Percentiles rank a stretch among this genome's conserved stretches.
Evolutionary conservation across 2,113 vertebrate genomes (phyloP).

Genomic region (Callipepla squamata): DNA sequence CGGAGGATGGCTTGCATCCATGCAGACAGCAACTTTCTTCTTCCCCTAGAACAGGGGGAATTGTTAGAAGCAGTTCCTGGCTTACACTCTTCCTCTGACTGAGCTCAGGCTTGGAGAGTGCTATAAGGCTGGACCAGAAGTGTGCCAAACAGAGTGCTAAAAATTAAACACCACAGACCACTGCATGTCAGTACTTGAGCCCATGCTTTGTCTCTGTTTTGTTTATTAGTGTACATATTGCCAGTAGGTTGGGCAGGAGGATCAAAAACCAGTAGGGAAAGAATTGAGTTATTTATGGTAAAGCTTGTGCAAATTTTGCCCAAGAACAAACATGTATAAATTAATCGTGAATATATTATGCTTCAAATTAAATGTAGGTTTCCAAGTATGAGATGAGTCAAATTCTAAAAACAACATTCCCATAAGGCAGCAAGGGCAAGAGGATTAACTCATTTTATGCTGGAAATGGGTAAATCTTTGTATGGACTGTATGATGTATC

Average conservation of each 20-base stretch:
- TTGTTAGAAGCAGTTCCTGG: background rate
- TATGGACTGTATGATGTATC: background rate
- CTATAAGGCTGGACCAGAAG: background rate
- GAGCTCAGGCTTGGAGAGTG: background rate
- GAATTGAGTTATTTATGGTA: slow-evolving; percentile 5
- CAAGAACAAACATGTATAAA: slow-evolving; percentile 32
- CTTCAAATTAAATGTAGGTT: slow-evolving; percentile 43
- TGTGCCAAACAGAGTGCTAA: background rate
- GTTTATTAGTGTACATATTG: background rate
- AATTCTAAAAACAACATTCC: background rate
- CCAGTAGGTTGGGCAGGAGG: background rate
- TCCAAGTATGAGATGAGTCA: background rate
- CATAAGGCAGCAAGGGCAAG: background rate
- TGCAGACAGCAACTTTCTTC: background rate
- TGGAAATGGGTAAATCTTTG: background rate
- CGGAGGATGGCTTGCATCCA: background rate
- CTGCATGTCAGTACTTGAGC: background rate
- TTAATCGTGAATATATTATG: slow-evolving; percentile 13
- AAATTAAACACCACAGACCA: slow-evolving; percentile 3
- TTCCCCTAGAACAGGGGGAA: background rate
- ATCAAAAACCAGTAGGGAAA: slow-evolving; percentile 40
- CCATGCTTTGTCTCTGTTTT: background rate
- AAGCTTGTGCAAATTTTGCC: background rate
- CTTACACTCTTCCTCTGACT: background rate
- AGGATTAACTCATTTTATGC: background rate